Evolutionary conservation across 2,888 invertebrate genomes (phyloP), one percentile per base, ranked within the genome.

Genomic region (Pristionchus japonicus): DNA sequence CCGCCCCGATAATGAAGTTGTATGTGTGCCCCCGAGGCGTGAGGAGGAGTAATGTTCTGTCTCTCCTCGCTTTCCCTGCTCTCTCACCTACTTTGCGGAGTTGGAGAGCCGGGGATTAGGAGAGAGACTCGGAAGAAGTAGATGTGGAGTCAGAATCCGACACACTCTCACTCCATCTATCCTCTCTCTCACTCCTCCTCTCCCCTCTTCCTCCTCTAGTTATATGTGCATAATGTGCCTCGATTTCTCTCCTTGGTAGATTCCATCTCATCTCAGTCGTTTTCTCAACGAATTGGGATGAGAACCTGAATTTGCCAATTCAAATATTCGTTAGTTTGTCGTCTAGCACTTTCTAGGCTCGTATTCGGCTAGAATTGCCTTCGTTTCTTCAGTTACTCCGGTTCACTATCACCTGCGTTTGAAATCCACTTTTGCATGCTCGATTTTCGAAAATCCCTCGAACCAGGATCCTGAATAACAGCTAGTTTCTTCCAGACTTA

Each of bases 191-290:
- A 27, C 84, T 64, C 77, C 37, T 37, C 84, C 74, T 74, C 82
- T n/a, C 83, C 84, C 82, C 74, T 40, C 74, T 74, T n/a, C 40
- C 74, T 43, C 40, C 74, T 74, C 23, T 74, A 37, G 74, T 40
- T 74, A 57, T 84, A 61, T 84, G 84, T 84, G 84, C 82, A 84
- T 57, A 84, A 61, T 84, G 84, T 61, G 61, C 34, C 7, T 84
- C 31, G 17, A 15, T 82, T 74, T 74, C 74, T 15, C 70, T 70
- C 37, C 37, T 74, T 74, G 20, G 74, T 34, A 34, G n/a, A 37
- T 40, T 23, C 23, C 15, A 20, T 47, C 43, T 40, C 52, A 9
- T 6, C 47, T 52, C 52, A 3, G 1, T 6, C 49, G 20, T 52
- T n/a, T n/a, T n/a, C n/a, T n/a, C n/a, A n/a, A n/a, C n/a, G n/a